Conservation (phyloP, 2,888 invertebrate species). For the Megamerina dolium region DNA sequence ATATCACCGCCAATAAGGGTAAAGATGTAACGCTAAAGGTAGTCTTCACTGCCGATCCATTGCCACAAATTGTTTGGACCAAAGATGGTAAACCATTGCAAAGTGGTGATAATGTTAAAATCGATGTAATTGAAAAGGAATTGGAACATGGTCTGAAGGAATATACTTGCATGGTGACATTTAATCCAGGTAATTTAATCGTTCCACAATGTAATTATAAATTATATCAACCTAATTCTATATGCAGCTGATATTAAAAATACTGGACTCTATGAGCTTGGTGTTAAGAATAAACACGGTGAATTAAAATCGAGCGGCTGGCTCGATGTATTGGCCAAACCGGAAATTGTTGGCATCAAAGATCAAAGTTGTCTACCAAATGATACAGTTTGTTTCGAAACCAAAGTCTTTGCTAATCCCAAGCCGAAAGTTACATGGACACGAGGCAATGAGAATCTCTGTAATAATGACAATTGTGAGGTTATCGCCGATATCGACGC, state of each 20-base stretch:
- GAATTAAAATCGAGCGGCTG: conserved; percentile 66
- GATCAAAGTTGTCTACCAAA: conserved; percentile 70
- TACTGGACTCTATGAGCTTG: conserved; percentile 75
- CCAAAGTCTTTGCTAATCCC: conserved; percentile 82
- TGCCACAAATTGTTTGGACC: conserved; percentile 81
- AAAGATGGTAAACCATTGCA: conserved; percentile 66
- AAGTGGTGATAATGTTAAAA: conserved; percentile 59
- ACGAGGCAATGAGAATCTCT: conserved; percentile 45
- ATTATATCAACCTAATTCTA: not conserved
- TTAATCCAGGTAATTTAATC: conserved; percentile 58
- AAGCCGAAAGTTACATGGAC: conserved; percentile 81
- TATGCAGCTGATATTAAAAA: conserved; percentile 59
- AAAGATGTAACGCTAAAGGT: conserved; percentile 63
- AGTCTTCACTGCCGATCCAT: conserved; percentile 81
- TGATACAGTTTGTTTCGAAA: conserved; percentile 72
- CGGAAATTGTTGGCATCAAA: conserved; percentile 70
- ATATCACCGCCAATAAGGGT: conserved; percentile 65
- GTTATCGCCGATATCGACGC: conserved; percentile 49
- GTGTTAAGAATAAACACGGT: conserved; percentile 76
- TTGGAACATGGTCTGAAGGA: conserved; percentile 73
- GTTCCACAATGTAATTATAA: not conserved
- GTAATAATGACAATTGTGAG: conserved; percentile 48
- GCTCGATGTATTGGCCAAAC: conserved; percentile 71
- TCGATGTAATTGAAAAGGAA: conserved; percentile 60
- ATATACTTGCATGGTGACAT: conserved; percentile 70